phyloP scores from a whole-genome alignment of 2,113 vertebrate species.

The Plestiodon gilberti region DNA sequence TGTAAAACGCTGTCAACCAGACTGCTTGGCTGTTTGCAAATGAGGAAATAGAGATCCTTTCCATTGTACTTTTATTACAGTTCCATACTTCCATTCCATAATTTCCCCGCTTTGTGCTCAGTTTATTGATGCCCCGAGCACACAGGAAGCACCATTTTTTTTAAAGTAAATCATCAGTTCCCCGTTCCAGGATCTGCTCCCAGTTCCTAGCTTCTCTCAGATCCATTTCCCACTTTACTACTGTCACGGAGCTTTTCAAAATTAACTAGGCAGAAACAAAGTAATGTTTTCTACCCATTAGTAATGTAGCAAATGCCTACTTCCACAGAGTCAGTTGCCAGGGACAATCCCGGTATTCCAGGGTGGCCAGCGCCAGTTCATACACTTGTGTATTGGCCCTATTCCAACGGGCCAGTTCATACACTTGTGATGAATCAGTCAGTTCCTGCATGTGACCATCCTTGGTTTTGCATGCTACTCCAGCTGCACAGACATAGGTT shows the following conservation, averaged over 20 bases:
- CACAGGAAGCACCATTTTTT: neutral
- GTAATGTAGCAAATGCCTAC: neutral
- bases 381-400: too few relatives aligned
- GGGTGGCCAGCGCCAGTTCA: too few relatives aligned
- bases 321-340: neutral
- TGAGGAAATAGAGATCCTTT: slow-evolving; percentile 59
- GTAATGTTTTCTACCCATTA: neutral
- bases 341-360: too few relatives aligned
- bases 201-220: neutral
- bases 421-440: neutral
- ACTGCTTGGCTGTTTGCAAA: slow-evolving; percentile 48
- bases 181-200: neutral
- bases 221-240: neutral
- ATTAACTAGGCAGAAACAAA: slow-evolving; percentile 1
- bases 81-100: slow-evolving; percentile 23
- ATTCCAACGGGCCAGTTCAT: neutral
- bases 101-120: neutral
- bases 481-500: neutral
- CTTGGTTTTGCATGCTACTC: neutral
- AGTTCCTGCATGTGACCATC: neutral
- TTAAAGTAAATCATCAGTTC: neutral
- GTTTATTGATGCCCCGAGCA: neutral
- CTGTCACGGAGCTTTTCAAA: neutral
- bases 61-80: slow-evolving; percentile 50
- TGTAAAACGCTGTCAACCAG: slow-evolving; percentile 33